Evolutionary conservation across 2,797 vertebrate species (phyloP).

Genomic region (Momotus momota): DNA sequence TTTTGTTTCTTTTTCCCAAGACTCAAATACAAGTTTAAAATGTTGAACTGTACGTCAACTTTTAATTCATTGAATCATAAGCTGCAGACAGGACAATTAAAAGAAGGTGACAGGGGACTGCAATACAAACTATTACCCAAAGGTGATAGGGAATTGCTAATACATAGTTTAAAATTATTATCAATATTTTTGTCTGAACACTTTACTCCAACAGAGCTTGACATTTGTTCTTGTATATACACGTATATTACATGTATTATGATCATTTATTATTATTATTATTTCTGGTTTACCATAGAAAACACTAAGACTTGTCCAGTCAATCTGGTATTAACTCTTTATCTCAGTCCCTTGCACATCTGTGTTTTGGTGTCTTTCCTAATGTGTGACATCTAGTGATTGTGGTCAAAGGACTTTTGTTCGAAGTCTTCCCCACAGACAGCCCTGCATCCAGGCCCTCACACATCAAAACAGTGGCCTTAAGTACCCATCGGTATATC

Average conservation of each 20-base stretch:
- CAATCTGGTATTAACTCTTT: not conserved
- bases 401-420: not conserved
- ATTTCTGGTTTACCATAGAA: not conserved
- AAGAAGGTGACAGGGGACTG: not conserved
- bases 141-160: not conserved
- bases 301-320: not conserved
- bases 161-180: not conserved
- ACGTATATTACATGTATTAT: not conserved
- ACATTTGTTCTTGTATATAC: not conserved
- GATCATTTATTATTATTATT: not conserved
- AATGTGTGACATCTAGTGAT: not conserved
- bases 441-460: not conserved
- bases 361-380: not conserved
- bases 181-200: not conserved
- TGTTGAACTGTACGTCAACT: not conserved
- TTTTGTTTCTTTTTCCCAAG: not conserved
- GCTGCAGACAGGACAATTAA: not conserved
- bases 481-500: not conserved
- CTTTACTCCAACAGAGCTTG: not conserved
- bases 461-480: not conserved
- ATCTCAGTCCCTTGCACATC: not conserved
- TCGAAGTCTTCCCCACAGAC: not conserved
- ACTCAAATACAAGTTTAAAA: not conserved
- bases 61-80: not conserved
- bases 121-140: not conserved